phyloP scores from a whole-genome alignment of 2,888 invertebrate species.

The Tachystola acroxantha region DNA sequence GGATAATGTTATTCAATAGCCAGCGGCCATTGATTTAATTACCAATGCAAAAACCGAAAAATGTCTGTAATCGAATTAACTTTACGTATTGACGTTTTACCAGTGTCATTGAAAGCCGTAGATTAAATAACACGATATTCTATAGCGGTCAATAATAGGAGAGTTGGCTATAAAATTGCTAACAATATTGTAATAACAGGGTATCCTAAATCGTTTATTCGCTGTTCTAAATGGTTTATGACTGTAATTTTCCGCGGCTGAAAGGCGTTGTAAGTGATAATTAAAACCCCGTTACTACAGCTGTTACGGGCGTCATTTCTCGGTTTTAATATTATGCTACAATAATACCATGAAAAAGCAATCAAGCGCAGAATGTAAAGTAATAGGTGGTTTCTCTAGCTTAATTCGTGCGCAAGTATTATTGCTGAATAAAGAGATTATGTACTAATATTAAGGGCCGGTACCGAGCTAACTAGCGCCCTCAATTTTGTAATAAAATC shows the following conservation, averaged over 20 bases:
- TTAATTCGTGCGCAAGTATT: background rate
- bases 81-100: background rate
- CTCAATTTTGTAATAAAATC: no score
- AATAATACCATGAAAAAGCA: slow-evolving; percentile 42
- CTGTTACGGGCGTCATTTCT: slow-evolving; percentile 63
- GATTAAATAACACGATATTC: background rate
- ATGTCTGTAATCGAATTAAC: slow-evolving; percentile 18
- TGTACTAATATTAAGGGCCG: no score
- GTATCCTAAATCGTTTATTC: slow-evolving; percentile 54
- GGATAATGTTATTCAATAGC: slow-evolving; percentile 70
- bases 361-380: slow-evolving; percentile 41
- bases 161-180: slow-evolving; percentile 19
- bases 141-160: slow-evolving; percentile 10
- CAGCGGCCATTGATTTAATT: slow-evolving; percentile 55
- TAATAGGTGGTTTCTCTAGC: slow-evolving; percentile 12
- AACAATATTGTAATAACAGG: slow-evolving; percentile 49
- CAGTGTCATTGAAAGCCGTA: background rate
- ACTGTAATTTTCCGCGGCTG: slow-evolving; percentile 61
- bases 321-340: slow-evolving; percentile 53
- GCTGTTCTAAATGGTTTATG: slow-evolving; percentile 63
- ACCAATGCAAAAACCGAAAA: slow-evolving; percentile 28
- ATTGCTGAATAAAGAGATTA: background rate
- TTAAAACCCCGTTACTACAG: slow-evolving; percentile 70
- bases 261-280: slow-evolving; percentile 71
- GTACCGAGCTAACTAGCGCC: no score